Evolutionary conservation across 2,797 vertebrate genomes (phyloP), one percentile per base, ranked within the genome.

Genomic region (Parotocinclus haroldoi): DNA sequence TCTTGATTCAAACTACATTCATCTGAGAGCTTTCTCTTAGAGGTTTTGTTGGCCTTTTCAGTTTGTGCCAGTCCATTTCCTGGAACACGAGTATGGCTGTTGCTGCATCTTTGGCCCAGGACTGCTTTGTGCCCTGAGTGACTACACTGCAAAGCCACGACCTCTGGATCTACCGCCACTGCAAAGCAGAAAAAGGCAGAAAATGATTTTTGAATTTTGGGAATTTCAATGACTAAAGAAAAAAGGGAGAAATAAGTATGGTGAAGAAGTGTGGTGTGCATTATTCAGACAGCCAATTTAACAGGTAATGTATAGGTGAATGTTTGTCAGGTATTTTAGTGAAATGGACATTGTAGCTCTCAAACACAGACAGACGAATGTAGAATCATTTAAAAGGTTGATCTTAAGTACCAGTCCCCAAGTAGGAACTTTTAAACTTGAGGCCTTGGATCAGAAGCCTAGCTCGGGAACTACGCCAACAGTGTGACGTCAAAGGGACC

Each of bases 21-120:
- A 65, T 91, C 91, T 81, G 88, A 84, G 79, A 91, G 91, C 80
- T 94, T 96, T 83, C 93, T 92, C 85, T 91, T 92, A 56, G 78
- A 84, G 71, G 82, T 83, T 81, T 90, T 88, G 62, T 71, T 84
- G 82, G 84, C 86, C 75, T 68, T 83, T 79, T 82, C 81, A 78
- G 77, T 80, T 72, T 48, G 79, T 66, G 80, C 69, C 75, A 84
- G 82, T 71, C 78, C 81, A 81, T 78, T 81, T 84, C 74, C 74
- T 77, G 69, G 74, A 67, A 80, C 66, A 82, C 77, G 75, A 71
- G 80, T 81, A 71, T 81, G 84, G 83, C 85, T 79, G 83, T 92
- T 94, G 86, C 86, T 89, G 81, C 85, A 88, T 75, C 75, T 87
- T 66, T 81, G 84, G 82, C 79, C 74, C 58, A 91, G 74, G 68